Evolutionary conservation across 2,888 invertebrate genomes (phyloP), one percentile per base, ranked within the genome.

Genomic region (Parapristionchus giblindavisi): DNA sequence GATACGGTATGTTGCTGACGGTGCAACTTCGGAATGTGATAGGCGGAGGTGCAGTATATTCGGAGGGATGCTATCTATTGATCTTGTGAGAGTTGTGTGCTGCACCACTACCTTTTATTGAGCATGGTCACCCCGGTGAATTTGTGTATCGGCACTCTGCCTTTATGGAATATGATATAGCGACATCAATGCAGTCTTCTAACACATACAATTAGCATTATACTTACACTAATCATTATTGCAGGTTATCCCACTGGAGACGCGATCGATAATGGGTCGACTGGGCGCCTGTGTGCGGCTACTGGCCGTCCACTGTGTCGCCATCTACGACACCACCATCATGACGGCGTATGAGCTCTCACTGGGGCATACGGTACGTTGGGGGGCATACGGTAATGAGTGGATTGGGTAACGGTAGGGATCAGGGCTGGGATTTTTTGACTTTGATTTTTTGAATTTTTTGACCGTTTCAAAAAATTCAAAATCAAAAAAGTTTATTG

Each of bases 291-390:
- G 96, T 88, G 93, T 99, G 78, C 89, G 93, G 63, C 93, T 94
- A 0, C 90, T 99, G 74, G 93, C 94, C 0, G 92, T 93, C 34
- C 93, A 94, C 80, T 93, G 94, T 88, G 93, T 97, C 90, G 92
- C 94, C 91, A 89, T 99, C 2, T 96, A 93, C 84, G 96, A 97
- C 87, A 95, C 95, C 0, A 95, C 94, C 85, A 93, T 97, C 63
- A 91, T 93, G 82, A 87, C 89, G 14, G 94, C 96, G 0, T 97
- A 92, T 89, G 94, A 96, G 83, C 94, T 94, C 87, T 96, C 96
- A 6, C 89, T 92, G 54, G 93, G 93, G 88, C 95, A 94, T 88
- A 88, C 90, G 77, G 93, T 93, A 32, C 29, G 51, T 34, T 8
- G 36, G 34, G 61, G 27, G 21, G 34, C 34, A 36, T 36, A n/a